Conservation (phyloP, 2,888 invertebrate species). For the Lysandra bellargus region DNA sequence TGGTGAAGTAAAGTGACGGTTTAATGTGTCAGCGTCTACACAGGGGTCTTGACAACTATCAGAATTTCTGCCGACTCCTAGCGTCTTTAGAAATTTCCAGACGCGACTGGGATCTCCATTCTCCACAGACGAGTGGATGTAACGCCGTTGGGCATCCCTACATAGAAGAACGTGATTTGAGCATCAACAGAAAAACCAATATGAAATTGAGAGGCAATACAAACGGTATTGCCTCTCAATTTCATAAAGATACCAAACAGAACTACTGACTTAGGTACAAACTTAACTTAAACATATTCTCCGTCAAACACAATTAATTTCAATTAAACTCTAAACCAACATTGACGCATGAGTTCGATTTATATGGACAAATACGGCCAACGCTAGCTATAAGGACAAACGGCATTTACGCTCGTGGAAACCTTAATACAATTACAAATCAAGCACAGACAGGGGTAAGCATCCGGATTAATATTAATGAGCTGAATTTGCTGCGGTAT, state of each 20-base stretch:
- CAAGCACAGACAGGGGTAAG: conserved; percentile 31
- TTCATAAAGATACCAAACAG: neutral
- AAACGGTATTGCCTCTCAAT: neutral
- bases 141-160: too few relatives aligned
- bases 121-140: too few relatives aligned
- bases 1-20: too few relatives aligned
- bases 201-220: too few relatives aligned
- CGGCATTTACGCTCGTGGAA: conserved; percentile 15
- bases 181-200: neutral
- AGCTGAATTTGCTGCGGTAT: conserved; percentile 43
- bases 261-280: too few relatives aligned
- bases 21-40: too few relatives aligned
- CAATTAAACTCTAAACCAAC: neutral
- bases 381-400: conserved; percentile 2
- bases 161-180: too few relatives aligned
- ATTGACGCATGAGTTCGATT: neutral
- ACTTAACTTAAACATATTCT: neutral
- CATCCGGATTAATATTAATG: conserved; percentile 44
- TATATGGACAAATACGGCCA: conserved; percentile 21
- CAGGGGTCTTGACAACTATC: too few relatives aligned
- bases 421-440: conserved; percentile 32
- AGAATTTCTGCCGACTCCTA: too few relatives aligned
- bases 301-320: neutral
- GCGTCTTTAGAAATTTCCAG: too few relatives aligned
- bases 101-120: too few relatives aligned